Base-by-base conservation (phyloP, 2,113 vertebrate genomes). In the Ancistrus triradiatus region DNA sequence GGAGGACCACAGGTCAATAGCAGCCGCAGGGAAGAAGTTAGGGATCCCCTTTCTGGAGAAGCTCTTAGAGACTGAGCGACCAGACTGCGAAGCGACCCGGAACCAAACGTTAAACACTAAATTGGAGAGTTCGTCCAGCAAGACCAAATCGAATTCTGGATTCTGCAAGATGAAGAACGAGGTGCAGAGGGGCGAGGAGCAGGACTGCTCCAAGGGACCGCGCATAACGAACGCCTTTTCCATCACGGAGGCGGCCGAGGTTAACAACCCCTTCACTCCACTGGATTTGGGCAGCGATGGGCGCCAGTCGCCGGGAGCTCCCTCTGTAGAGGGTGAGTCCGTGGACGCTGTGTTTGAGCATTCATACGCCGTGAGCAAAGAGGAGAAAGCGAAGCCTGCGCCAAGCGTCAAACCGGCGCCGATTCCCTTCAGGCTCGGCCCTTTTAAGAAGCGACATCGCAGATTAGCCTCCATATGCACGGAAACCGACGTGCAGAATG, bases 171-270 rank as follows among this genome's bases (percentile, higher is more conserved):
- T 72, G 38, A 89, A 88, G 78, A 83, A 74, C 6, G 87, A 90
- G 68, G 51, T 68, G 40, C 81, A 86, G 42, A 85, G 86, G 49
- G 85, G 80, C 0, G 93, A 94, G 72, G 94, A 97, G 10, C 80
- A 87, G 0, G 91, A 91, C 24, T 70, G 85, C 74, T 75, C 87
- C 25, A 95, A 84, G 15, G 96, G 94, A 60, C 96, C 96, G 27
- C 86, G 96, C 76, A 98, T 98, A 78, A 98, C 95, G 57, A 98
- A 98, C 53, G 96, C 96, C 2, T 98, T 97, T 78, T 98, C 96
- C 28, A 98, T 98, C 81, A 93, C 89, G 55, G 93, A 97, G 76
- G 92, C 88, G 0, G 90, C 92, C 72, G 87, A 84, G 59, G 91
- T 82, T 31, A 88, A 79, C 70, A 87, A 84, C 81, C 89, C 90